Evolutionary conservation across 2,888 invertebrate species (phyloP).

Genomic region (Leptinotarsa peninsularis): DNA sequence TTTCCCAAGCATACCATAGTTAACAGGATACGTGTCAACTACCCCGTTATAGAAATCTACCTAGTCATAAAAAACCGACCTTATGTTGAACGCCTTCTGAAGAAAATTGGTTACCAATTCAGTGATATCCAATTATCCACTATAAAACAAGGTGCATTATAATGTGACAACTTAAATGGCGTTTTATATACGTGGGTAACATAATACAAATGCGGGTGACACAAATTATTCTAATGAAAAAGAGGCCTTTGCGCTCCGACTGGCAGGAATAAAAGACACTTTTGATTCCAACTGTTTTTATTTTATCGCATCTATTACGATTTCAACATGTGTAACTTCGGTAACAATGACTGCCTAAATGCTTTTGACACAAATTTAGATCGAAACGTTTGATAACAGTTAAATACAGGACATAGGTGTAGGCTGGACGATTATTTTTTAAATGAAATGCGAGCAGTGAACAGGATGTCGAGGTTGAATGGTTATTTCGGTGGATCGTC

Average conservation of each 20-base stretch:
- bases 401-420: slow-evolving; percentile 42
- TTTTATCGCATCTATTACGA: slow-evolving; percentile 43
- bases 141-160: slow-evolving; percentile 44
- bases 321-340: slow-evolving; percentile 43
- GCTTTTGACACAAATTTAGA: slow-evolving; percentile 44
- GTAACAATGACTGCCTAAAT: slow-evolving; percentile 42
- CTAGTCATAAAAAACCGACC: slow-evolving; percentile 32
- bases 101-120: slow-evolving; percentile 41
- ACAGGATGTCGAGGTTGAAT: slow-evolving; percentile 37
- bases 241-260: slow-evolving; percentile 38
- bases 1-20: neutral
- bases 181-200: slow-evolving; percentile 42
- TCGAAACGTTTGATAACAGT: slow-evolving; percentile 39
- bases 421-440: slow-evolving; percentile 35
- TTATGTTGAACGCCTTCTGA: slow-evolving; percentile 24
- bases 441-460: slow-evolving; percentile 28
- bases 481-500: slow-evolving; percentile 20
- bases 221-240: slow-evolving; percentile 44
- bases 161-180: slow-evolving; percentile 45
- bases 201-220: slow-evolving; percentile 42
- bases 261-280: slow-evolving; percentile 41
- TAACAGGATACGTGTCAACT: neutral
- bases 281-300: slow-evolving; percentile 41
- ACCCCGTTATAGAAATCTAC: neutral
- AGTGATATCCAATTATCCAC: slow-evolving; percentile 40